Evolutionary conservation across 2,797 vertebrate species (phyloP), one percentile per base, ranked within the genome.

Genomic region (Fundulus diaphanus): DNA sequence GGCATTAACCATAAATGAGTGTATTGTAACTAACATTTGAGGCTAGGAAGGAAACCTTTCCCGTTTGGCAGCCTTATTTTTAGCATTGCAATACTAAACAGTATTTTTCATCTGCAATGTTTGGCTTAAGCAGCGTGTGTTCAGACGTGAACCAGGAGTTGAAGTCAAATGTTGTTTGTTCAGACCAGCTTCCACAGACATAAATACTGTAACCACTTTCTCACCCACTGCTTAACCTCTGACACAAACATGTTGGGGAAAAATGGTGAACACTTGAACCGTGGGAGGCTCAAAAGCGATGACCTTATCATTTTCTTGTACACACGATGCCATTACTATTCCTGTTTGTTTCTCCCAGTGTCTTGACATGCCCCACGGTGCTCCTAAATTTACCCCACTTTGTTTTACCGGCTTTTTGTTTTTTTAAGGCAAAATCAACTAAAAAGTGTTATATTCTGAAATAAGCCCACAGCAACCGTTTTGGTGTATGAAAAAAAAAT

Each of bases 171-270:
- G 90, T 88, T 90, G 87, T 59, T 76, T 77, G 51, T 48, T 44
- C 78, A 79, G 82, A 72, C 76, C 11, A 66, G 11, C 82, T 75
- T 70, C 56, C 69, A 29, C 77, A 74, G 82, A 77, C 82, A 88
- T 75, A 78, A 70, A 78, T 56, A 33, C 82, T 77, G 56, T 76
- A 70, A 81, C 81, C 44, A 80, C 69, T 77, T 37, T 57, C 68
- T 91, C 82, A 90, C 88, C 88, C 85, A 82, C 88, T 91, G 87
- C 77, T 86, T 86, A 82, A 90, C 84, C 87, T 86, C 81, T 83
- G 85, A 88, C 88, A 83, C 75, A 31, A 61, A 82, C 85, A 85
- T 80, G 29, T 72, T 83, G 85, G 85, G 75, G n/a, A 80, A 76
- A 72, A 46, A 85, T 33, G 68, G 69, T 67, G 72, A 72, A n/a